phyloP scores from a whole-genome alignment of 2,797 vertebrate species.

The Peromyscus aztecus region DNA sequence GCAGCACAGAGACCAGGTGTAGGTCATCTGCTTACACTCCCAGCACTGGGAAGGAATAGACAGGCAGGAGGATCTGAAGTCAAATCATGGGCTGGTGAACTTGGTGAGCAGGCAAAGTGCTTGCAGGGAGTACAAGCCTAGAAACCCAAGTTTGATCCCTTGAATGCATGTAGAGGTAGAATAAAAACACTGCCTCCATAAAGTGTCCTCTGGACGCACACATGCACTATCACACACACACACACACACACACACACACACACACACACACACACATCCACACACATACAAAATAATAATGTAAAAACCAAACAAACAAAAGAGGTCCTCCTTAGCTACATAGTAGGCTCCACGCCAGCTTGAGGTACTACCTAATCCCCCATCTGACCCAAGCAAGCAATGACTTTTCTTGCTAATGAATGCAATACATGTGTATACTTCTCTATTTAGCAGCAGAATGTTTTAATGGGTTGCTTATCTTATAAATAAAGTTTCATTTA shows the following conservation, averaged over 20 bases:
- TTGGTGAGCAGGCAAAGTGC: background rate
- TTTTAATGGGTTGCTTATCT: background rate
- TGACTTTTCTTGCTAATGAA: background rate
- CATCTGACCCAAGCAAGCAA: background rate
- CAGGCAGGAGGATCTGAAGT: background rate
- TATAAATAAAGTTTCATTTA: background rate
- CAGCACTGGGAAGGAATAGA: background rate
- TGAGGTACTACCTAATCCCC: background rate
- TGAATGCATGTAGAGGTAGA: background rate
- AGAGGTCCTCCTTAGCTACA: background rate
- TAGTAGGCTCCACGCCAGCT: background rate
- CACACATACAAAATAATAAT: background rate
- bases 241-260: background rate
- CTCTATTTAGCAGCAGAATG: background rate
- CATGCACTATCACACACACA: too few species aligned
- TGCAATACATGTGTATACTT: background rate
- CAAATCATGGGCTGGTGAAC: background rate
- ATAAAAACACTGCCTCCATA: background rate
- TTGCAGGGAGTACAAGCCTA: background rate
- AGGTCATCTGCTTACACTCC: background rate
- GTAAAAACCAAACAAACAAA: background rate
- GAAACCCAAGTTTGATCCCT: background rate
- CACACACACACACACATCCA: background rate
- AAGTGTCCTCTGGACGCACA: too few species aligned
- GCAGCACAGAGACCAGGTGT: background rate